Evolutionary conservation across 2,113 vertebrate species (phyloP), one percentile per base, ranked within the genome.

Genomic region (Saguinus imperator): DNA sequence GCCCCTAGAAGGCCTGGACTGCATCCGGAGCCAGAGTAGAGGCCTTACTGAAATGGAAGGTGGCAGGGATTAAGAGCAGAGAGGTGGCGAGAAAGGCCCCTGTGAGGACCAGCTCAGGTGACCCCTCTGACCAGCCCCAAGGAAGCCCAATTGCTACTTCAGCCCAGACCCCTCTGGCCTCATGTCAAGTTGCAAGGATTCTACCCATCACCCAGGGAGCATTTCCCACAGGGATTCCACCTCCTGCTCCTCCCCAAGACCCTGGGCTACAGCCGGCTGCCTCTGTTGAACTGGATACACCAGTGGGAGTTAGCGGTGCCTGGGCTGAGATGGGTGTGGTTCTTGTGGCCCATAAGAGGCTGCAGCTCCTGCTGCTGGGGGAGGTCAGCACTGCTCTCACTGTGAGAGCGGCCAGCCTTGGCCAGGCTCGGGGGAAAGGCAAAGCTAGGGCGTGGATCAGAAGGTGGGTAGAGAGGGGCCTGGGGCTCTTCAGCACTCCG

Each of bases 321-420:
- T 0, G 98, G 98, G 3, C 98, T 96, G 0, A 98, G 97, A 0
- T 98, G 98, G 12, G 98, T 98, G 1, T 97, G 98, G 94, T 98
- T 98, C 91, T 98, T 94, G 0, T 97, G 96, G 16, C 98, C 98
- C 99, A 99, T 99, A 96, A 99, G 98, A 0, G 99, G 99, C 97
- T 99, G 99, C 95, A 99, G 98, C 98, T 99, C 99, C 94, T 99
- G 99, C 92, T 98, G 98, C 96, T 96, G 98, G 13, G 98, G 95
- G 0, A 98, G 96, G 0, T 98, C 98, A 0, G 98, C 95, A 3
- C 98, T 98, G 94, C 99, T 98, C 94, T 99, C 98, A 32, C 99
- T 98, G 61, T 92, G 99, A 1, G 80, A 98, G 96, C 98, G 98
- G 89, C 98, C 95, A 1, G 98, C 99, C 93, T 97, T 98, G 11